A percentile compares a stretch with the other conserved stretches of the same genome.
phyloP scores from a whole-genome alignment of 2,113 vertebrate genomes.

The Xenus cinereus region DNA sequence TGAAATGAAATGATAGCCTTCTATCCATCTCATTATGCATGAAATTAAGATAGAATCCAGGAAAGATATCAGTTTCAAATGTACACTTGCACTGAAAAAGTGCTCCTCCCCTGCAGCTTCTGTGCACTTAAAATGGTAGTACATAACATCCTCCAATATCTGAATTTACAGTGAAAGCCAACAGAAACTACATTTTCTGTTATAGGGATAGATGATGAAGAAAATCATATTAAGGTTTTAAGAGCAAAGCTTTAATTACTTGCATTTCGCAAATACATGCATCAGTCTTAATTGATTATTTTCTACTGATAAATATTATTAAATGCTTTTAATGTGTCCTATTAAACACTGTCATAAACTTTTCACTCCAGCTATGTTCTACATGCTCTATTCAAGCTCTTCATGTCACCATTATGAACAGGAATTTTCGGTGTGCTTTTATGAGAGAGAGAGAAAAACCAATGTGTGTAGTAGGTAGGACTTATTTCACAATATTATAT shows the following conservation, averaged over 20 bases:
- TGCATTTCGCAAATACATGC: neutral
- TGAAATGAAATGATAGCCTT: neutral
- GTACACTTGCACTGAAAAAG: neutral
- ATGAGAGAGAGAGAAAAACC: neutral
- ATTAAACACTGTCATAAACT: neutral
- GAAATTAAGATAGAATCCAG: neutral
- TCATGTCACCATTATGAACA: neutral
- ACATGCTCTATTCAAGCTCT: neutral
- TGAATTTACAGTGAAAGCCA: neutral
- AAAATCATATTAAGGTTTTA: neutral
- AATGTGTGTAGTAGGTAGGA: neutral
- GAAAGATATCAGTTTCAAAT: neutral
- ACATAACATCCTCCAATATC: neutral
- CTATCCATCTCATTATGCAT: neutral
- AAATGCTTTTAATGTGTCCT: neutral
- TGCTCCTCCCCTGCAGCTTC: neutral
- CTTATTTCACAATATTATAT: neutral
- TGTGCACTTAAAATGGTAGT: neutral
- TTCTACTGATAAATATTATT: neutral
- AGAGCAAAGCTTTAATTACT: neutral
- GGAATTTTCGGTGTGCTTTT: neutral
- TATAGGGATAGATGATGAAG: neutral
- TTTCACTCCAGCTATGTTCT: neutral
- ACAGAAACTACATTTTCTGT: neutral
- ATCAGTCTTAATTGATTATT: neutral